A percentile compares a stretch with the other conserved stretches of the same genome.
Evolutionary conservation across 2,113 vertebrate species (phyloP).

Genomic region (Rafetus swinhoei): DNA sequence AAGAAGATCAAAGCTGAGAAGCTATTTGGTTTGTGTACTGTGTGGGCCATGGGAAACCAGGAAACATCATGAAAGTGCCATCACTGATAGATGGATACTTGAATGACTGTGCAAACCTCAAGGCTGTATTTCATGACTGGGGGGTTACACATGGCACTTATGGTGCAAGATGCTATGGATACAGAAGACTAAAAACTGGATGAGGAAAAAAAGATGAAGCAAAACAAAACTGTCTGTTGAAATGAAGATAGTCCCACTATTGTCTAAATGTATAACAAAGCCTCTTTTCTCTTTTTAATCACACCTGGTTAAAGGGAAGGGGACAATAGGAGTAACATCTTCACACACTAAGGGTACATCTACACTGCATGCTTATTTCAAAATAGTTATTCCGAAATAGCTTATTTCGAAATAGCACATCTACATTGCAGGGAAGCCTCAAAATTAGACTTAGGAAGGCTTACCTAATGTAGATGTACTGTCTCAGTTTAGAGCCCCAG

Average conservation of each 20-base stretch:
- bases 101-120: neutral
- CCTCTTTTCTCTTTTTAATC: neutral
- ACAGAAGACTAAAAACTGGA: neutral
- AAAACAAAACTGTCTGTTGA: neutral
- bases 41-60: neutral
- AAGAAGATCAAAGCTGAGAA: neutral
- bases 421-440: no score
- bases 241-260: neutral
- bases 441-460: no score
- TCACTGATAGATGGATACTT: neutral
- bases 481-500: no score
- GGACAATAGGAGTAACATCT: neutral
- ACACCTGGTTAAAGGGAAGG: neutral
- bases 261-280: neutral
- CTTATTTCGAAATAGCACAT: no score
- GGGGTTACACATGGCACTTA: neutral
- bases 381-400: no score
- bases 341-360: neutral
- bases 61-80: neutral
- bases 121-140: neutral
- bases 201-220: neutral
- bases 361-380: no score
- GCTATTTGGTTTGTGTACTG: fast-evolving
- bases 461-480: no score
- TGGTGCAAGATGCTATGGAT: neutral